Evolutionary conservation across 2,113 vertebrate species (phyloP), one percentile per base, ranked within the genome.

Genomic region (Dasyurus viverrinus): DNA sequence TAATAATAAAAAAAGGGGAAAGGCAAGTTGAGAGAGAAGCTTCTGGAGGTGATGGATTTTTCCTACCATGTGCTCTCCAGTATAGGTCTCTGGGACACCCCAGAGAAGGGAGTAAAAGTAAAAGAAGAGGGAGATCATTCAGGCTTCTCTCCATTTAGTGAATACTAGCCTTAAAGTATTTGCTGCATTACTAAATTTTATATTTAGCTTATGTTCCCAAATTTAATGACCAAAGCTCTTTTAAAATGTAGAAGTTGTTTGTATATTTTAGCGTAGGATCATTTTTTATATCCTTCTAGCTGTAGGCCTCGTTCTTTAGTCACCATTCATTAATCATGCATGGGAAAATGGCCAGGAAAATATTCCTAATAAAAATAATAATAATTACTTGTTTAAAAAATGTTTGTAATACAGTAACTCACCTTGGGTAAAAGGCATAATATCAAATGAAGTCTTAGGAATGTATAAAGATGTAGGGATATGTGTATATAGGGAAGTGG

Each of bases 251-350:
- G 54, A 94, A 97, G 95, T 91, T 92, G 55, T 36, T 26, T 95
- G 12, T 84, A 57, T 94, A 93, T 96, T 36, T 91, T 96, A 95
- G 93, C 92, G 93, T 84, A 93, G 92, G 53, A 89, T 93, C 92
- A 92, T 60, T 96, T 97, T 96, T 97, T 95, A 97, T 96, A 25
- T 96, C 16, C 55, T 36, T 91, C 47, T 93, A 94, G 36, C 91
- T 96, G 9, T 97, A 84, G 90, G 27, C 92, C 53, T 92, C 60
- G 94, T 93, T 93, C 54, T 93, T 95, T 93, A 42, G 48, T 94
- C 96, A 91, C 92, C 53, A 92, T 94, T 96, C 97, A 95, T 96
- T 93, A 96, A 96, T 94, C 94, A 95, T 27, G 8, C 25, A 94
- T 36, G 89, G 76, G 89, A 46, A 96, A 96, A 97, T 46, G 57